Base-by-base conservation (phyloP, 2,888 invertebrate species). In the Ischnura elegans region DNA sequence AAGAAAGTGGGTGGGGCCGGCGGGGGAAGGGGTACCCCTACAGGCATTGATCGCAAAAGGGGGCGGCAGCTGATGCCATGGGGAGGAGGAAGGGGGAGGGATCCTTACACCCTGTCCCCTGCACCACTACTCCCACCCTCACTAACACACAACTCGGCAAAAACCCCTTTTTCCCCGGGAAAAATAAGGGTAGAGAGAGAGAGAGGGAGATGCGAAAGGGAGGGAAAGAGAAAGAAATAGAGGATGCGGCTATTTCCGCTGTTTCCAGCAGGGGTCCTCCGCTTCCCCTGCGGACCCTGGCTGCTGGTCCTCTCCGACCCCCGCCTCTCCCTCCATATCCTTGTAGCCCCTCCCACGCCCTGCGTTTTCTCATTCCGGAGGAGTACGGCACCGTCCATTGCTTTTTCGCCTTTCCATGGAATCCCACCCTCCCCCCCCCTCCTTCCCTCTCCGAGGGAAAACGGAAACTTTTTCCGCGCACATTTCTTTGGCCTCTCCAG, bases 71-170 rank as follows among this genome's bases (percentile, higher is more conserved):
- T 90, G 93, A 42, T 87, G 61, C 76, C 61, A 87, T 93, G 93
- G 94, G 90, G 94, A 94, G 19, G 51, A 94, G 93, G 94, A 86
- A 94, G 94, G 94, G 95, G 95, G 95, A 95, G 94, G 95, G 95
- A 95, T 95, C 94, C 95, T 95, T 95, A 95, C 95, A 6, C 55
- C 87, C 86, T n/a, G n/a, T n/a, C n/a, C 86, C 46, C 21, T 45
- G 46, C 87, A 19, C 29, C 29, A 10, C 87, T 43, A 55, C 61
- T 36, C 94, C 93, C 94, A 94, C 95, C 95, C 95, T 19, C 51
- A 13, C 2, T 19, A 95, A 95, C 94, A 95, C 87, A 61, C 42
- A 25, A 86, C 86, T 66, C 36, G 36, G 47, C 93, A 93, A 85
- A 84, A 36, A 84, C 87, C 93, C 94, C 93, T 87, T 93, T 93